Evolutionary conservation across 2,113 vertebrate genomes (phyloP).

Genomic region (Brienomyrus brachyistius): DNA sequence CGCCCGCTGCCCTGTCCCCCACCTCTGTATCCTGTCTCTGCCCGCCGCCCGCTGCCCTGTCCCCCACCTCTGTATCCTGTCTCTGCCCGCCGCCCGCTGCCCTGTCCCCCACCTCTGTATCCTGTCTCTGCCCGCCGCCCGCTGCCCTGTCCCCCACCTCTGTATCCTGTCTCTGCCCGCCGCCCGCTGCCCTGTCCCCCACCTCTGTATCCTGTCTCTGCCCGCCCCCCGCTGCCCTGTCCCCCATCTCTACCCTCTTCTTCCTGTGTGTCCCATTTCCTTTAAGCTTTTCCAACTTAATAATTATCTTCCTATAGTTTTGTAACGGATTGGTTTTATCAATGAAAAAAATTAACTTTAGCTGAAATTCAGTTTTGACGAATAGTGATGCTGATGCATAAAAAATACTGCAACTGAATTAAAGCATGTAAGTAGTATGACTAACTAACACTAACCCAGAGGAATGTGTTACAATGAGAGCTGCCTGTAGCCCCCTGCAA

Average conservation of each 20-base stretch:
- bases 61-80: neutral
- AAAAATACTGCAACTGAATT: neutral
- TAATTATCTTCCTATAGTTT: neutral
- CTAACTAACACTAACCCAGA: neutral
- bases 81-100: constrained; percentile 52
- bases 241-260: neutral
- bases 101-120: constrained; percentile 65
- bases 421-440: neutral
- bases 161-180: too few relatives aligned
- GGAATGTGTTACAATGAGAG: neutral
- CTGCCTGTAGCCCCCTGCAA: neutral
- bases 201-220: neutral
- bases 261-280: neutral
- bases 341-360: neutral
- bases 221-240: neutral
- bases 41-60: constrained; percentile 29
- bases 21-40: constrained; percentile 40
- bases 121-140: constrained; percentile 53
- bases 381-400: neutral
- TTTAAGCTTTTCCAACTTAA: neutral
- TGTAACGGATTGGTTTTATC: neutral
- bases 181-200: too few relatives aligned
- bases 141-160: too few relatives aligned
- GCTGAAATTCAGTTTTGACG: neutral
- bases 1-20: too few relatives aligned